These are phyloP conservation scores for Cremastinae sp. DNA, from an alignment of 2,888 invertebrate genomes.

Conservation along the genomic window DNA sequence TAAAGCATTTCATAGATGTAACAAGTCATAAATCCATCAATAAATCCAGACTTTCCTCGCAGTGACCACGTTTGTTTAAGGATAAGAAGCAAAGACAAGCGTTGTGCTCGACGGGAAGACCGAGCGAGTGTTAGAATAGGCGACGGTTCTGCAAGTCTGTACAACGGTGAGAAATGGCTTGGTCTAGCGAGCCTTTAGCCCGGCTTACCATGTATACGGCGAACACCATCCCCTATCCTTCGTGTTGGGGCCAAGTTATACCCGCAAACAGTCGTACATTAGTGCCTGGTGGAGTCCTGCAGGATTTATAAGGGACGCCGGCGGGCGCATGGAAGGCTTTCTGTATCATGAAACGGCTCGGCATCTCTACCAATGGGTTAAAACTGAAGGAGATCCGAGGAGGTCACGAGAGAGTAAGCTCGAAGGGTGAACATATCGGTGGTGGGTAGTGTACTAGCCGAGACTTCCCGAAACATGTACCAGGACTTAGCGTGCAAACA, in stretches of 20 bases:
- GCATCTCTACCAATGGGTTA: constrained; percentile 69
- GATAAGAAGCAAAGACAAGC: constrained; percentile 78
- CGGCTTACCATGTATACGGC: constrained; percentile 77
- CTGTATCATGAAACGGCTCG: constrained; percentile 63
- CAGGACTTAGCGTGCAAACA: constrained; percentile 34
- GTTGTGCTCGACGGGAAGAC: constrained; percentile 62
- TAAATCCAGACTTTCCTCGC: constrained; percentile 74
- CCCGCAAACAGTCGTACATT: constrained; percentile 81
- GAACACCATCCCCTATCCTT: constrained; percentile 78
- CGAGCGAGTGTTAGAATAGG: constrained; percentile 56
- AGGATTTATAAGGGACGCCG: constrained; percentile 79
- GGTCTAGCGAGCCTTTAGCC: constrained; percentile 79
- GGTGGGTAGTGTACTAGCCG: constrained; percentile 22
- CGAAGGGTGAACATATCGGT: constrained; percentile 37
- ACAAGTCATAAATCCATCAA: constrained; percentile 76
- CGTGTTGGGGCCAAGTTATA: constrained; percentile 80
- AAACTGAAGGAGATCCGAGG: constrained; percentile 68
- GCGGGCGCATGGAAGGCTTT: constrained; percentile 69
- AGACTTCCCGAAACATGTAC: constrained; percentile 29
- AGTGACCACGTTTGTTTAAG: constrained; percentile 77
- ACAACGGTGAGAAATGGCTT: constrained; percentile 79
- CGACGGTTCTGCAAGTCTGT: constrained; percentile 70
- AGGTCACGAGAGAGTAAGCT: constrained; percentile 51
- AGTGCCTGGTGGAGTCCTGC: constrained; percentile 79
- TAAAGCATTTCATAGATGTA: constrained; percentile 39